Evolutionary conservation across 2,888 invertebrate genomes (phyloP).

Genomic region (Gisinianus flammeolus): DNA sequence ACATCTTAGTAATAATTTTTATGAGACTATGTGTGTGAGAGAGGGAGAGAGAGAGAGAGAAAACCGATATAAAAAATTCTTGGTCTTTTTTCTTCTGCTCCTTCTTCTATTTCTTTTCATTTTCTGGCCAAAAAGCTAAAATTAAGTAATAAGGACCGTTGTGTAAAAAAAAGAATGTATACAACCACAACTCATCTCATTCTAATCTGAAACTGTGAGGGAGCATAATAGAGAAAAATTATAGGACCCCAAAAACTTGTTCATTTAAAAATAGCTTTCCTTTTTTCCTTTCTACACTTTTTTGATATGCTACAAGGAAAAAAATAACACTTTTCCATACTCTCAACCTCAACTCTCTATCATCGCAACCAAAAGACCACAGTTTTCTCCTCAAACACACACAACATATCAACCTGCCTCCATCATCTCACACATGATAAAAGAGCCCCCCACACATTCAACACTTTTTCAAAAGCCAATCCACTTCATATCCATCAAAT

Average conservation of each 20-base stretch:
- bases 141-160: constrained; percentile 35
- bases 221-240: constrained; percentile 29
- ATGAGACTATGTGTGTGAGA: neutral
- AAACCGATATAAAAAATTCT: neutral
- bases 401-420: constrained; percentile 13
- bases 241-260: neutral
- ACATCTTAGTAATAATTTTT: neutral
- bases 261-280: constrained; percentile 10
- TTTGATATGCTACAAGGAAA: constrained; percentile 41
- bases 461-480: constrained; percentile 28
- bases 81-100: neutral
- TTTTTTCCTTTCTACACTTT: constrained; percentile 35
- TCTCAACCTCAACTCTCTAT: neutral
- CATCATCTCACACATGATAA: constrained; percentile 33
- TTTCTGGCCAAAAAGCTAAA: constrained; percentile 45
- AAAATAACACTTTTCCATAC: constrained; percentile 39
- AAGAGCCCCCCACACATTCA: constrained; percentile 25
- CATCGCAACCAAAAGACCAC: constrained; percentile 1
- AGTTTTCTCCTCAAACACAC: neutral
- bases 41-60: neutral
- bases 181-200: constrained; percentile 6
- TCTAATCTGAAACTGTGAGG: neutral
- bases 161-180: neutral
- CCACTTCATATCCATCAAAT: constrained; percentile 30
- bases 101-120: neutral